Conservation (phyloP, 2,888 invertebrate species). For the Fissipunctia ypsillon region DNA sequence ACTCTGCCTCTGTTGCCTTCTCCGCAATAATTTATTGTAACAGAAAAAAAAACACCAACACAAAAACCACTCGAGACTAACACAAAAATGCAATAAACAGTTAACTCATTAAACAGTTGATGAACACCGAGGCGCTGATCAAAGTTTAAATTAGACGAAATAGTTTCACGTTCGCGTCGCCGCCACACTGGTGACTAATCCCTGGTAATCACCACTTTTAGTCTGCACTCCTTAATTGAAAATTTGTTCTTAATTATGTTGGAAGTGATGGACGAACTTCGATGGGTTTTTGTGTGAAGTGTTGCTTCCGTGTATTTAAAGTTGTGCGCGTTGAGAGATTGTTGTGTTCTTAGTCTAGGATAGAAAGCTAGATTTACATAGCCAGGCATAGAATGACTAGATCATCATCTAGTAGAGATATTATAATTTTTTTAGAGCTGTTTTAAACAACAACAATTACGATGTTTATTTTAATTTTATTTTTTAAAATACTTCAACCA, state of each 20-base stretch:
- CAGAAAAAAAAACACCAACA: background rate
- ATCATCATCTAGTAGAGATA: too few species aligned
- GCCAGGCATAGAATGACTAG: background rate
- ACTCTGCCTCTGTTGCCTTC: too few species aligned
- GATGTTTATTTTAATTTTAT: too few species aligned
- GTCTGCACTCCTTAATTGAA: slow-evolving; percentile 59
- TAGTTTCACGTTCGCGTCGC: slow-evolving; percentile 56
- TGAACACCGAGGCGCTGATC: slow-evolving; percentile 52
- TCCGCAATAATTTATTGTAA: background rate
- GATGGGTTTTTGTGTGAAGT: slow-evolving; percentile 19
- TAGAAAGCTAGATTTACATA: background rate
- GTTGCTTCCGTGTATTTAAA: slow-evolving; percentile 2
- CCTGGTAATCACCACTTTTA: slow-evolving; percentile 57
- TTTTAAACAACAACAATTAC: too few species aligned
- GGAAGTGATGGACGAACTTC: slow-evolving; percentile 48
- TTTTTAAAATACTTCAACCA: too few species aligned
- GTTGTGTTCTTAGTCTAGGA: background rate
- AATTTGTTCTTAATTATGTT: slow-evolving; percentile 56
- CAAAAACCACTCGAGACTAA: slow-evolving; percentile 5
- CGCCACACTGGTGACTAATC: slow-evolving; percentile 60
- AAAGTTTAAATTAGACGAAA: slow-evolving; percentile 69
- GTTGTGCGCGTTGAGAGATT: background rate
- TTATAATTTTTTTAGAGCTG: background rate
- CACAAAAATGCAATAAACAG: slow-evolving; percentile 57
- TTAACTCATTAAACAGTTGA: slow-evolving; percentile 58